Evolutionary conservation across 2,888 invertebrate species (phyloP).

Genomic region (Opisthograptis luteolata): DNA sequence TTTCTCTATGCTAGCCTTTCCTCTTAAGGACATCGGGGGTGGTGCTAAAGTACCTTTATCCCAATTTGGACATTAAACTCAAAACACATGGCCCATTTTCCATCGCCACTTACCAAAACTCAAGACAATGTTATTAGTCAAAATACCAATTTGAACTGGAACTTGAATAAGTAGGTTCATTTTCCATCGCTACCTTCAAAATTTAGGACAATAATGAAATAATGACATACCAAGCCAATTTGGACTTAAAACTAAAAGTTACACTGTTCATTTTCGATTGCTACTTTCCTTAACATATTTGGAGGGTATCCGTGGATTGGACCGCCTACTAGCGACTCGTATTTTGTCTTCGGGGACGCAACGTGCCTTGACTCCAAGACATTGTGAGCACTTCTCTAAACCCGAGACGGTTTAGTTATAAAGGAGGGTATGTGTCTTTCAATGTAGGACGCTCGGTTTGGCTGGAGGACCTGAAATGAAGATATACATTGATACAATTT

Average conservation of each 20-base stretch:
- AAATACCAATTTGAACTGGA: no score
- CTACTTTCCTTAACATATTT: conserved; percentile 20
- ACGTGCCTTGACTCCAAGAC: conserved; percentile 56
- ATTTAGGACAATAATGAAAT: not conserved
- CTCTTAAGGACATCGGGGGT: no score
- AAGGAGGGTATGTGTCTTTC: conserved; percentile 41
- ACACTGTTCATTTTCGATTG: conserved; percentile 12
- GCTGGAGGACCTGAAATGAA: conserved; percentile 55
- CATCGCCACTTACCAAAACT: no score
- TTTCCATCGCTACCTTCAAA: not conserved
- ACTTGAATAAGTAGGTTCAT: no score
- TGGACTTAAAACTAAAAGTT: conserved; percentile 3
- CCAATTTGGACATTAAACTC: no score
- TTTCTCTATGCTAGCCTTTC: no score
- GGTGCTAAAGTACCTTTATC: no score
- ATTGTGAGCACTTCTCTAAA: conserved; percentile 60
- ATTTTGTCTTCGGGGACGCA: conserved; percentile 73
- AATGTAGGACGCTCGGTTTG: conserved; percentile 63
- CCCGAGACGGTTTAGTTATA: conserved; percentile 33
- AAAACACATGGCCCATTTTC: no score
- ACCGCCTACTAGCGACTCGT: conserved; percentile 14
- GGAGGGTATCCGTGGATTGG: conserved; percentile 26
- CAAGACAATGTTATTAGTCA: no score
- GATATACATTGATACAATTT: not conserved
- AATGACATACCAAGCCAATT: conserved; percentile 2